Percentiles rank a stretch among this genome's conserved stretches.
Evolutionary conservation across 1,140 invertebrate genomes (phyloP).

Genomic region (Pygmarrhopalites habei): DNA sequence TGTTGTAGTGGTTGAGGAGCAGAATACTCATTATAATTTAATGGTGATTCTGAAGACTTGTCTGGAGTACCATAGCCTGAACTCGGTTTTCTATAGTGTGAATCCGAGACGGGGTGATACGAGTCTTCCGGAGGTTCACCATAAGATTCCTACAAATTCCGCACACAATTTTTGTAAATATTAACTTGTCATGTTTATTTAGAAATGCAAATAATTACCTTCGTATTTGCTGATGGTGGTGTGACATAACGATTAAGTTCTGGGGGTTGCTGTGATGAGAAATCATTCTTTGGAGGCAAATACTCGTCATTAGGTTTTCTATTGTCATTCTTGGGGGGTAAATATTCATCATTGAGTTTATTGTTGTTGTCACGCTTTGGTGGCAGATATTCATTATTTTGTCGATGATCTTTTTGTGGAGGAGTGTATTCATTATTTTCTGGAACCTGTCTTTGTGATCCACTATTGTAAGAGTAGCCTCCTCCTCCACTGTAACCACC

Average conservation of each 20-base stretch:
- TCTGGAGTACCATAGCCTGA: slow-evolving; percentile 8
- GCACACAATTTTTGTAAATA: no score
- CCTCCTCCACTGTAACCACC: background rate
- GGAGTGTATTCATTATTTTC: background rate
- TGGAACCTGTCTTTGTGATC: background rate
- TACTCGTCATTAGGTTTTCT: slow-evolving; percentile 13
- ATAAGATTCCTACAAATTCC: no score
- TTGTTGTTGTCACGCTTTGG: slow-evolving; percentile 14
- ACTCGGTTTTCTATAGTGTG: slow-evolving; percentile 21
- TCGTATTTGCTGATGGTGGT: background rate
- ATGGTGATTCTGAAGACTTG: no score
- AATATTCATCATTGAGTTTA: background rate
- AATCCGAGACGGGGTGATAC: slow-evolving; percentile 15
- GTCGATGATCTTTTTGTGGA: background rate
- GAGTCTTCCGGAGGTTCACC: slow-evolving; percentile 17
- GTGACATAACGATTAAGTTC: background rate
- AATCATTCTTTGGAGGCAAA: slow-evolving; percentile 14
- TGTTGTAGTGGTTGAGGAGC: background rate
- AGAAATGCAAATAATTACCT: background rate
- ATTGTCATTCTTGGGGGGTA: background rate
- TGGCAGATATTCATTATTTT: slow-evolving; percentile 15
- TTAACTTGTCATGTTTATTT: no score
- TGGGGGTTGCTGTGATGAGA: background rate
- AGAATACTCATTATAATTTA: no score
- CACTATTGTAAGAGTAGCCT: background rate